These are phyloP conservation scores for Eptesicus fuscus DNA, from an alignment of 2,113 vertebrate species.

Conservation along the genomic window DNA sequence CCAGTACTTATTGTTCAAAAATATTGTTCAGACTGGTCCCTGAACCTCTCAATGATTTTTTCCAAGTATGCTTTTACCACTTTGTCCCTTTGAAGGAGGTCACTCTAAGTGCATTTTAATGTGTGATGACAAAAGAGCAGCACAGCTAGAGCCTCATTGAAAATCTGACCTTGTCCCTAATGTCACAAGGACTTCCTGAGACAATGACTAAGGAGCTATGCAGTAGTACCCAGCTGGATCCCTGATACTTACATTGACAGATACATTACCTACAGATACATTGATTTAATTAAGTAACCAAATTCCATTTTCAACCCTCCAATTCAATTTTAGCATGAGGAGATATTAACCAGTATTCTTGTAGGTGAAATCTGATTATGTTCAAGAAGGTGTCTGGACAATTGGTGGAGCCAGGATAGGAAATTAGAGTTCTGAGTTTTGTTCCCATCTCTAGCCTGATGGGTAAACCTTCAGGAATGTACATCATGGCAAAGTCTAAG, in stretches of 20 bases:
- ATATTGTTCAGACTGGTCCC: background rate
- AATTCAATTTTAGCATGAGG: constrained; percentile 48
- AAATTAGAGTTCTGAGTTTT: constrained; percentile 26
- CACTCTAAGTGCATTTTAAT: constrained; percentile 64
- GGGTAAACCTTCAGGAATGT: constrained; percentile 30
- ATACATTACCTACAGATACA: constrained; percentile 64
- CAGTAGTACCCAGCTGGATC: constrained; percentile 48
- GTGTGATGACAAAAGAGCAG: constrained; percentile 26
- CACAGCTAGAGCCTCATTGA: constrained; percentile 59
- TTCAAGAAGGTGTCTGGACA: constrained; percentile 11
- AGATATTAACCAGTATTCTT: constrained; percentile 51
- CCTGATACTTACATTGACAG: constrained; percentile 53
- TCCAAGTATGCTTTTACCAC: background rate
- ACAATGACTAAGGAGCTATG: constrained; percentile 49
- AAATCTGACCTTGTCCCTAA: constrained; percentile 62
- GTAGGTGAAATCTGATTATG: constrained; percentile 45
- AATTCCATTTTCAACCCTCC: constrained; percentile 55
- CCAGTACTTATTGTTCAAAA: constrained; percentile 5
- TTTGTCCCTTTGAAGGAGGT: constrained; percentile 49
- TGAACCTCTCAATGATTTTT: constrained; percentile 2
- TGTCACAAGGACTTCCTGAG: constrained; percentile 57
- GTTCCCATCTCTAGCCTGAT: background rate
- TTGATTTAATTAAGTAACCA: constrained; percentile 70
- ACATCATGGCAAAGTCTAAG: background rate
- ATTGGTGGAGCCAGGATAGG: background rate